phyloP scores from a whole-genome alignment of 2,113 vertebrate genomes.

The Pholis gunnellus region DNA sequence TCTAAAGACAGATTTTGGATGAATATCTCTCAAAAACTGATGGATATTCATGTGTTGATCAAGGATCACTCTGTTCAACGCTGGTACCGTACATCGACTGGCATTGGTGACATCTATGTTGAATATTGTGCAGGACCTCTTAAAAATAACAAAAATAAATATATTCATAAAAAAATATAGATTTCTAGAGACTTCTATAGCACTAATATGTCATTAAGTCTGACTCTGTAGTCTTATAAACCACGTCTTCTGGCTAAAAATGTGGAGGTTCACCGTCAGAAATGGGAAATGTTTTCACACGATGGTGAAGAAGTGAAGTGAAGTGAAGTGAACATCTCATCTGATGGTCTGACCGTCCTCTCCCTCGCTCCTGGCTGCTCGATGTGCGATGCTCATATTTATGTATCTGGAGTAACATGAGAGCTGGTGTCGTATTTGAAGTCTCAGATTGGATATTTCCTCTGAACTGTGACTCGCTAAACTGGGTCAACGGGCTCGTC shows the following conservation, averaged over 20 bases:
- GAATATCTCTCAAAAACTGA: not conserved
- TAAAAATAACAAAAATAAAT: not conserved
- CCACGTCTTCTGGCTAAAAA: not conserved
- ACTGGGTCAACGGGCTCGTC: conserved; percentile 36
- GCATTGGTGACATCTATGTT: too few species aligned
- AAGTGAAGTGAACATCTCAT: not conserved
- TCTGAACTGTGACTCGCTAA: not conserved
- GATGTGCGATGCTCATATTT: not conserved
- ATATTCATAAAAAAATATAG: not conserved
- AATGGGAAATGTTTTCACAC: not conserved
- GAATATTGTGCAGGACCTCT: not conserved
- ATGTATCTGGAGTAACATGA: conserved; percentile 24
- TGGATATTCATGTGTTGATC: not conserved
- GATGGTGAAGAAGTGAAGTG: not conserved
- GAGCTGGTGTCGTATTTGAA: conserved; percentile 4
- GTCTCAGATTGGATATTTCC: conserved; percentile 1
- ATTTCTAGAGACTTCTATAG: not conserved
- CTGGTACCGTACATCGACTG: not conserved
- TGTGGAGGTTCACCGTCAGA: not conserved
- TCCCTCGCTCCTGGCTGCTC: not conserved
- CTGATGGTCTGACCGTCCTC: not conserved
- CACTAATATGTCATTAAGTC: not conserved
- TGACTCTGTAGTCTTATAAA: not conserved
- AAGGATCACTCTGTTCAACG: not conserved
- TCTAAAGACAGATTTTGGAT: not conserved